Base-by-base conservation (phyloP, 2,797 vertebrate species). In the Sciurus vulgaris region DNA sequence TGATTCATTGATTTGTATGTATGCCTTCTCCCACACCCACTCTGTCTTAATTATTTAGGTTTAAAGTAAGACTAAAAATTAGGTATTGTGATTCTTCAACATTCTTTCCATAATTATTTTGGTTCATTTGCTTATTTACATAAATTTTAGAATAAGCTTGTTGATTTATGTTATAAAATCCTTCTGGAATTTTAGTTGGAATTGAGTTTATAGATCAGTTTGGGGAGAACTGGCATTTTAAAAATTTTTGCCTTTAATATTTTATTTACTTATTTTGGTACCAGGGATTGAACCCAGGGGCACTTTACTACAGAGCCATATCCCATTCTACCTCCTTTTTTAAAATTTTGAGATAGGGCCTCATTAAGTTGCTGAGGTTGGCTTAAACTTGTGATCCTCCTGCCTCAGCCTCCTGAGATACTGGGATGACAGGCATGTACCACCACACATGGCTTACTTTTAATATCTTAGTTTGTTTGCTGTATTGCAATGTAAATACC, bases 391-490 rank as follows among this genome's bases (percentile, higher is more conserved):
- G 56, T 26, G 24, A 59, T 59, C 56, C 56, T 59, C 56, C 24
- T 10, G 9, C 56, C 56, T 26, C 24, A 59, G 22, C 7, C 56
- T 26, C 24, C 22, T 24, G 56, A 26, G 17, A 22, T 22, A 59
- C 56, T 9, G 22, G 56, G 24, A 56, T 59, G 10, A 59, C 20
- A 56, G 20, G 54, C 7, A 6, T 56, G 20, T 22, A 22, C 54
- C 7, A 56, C 56, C 20, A 59, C 24, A 59, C 24, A 59, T 10
- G 24, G 56, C 24, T 93, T 87, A 72, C 44, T 92, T 79, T 49
- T 41, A 79, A 61, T 81, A 47, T 94, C 41, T 89, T 89, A 65
- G 35, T 92, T 81, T 94, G 33, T 89, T 94, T 83, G 70, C 28
- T 74, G 7, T 73, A 44, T 59, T 84, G 15, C 83, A 90, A 5